Conservation (phyloP, 1,140 invertebrate genomes). For the Conus betulinus region DNA sequence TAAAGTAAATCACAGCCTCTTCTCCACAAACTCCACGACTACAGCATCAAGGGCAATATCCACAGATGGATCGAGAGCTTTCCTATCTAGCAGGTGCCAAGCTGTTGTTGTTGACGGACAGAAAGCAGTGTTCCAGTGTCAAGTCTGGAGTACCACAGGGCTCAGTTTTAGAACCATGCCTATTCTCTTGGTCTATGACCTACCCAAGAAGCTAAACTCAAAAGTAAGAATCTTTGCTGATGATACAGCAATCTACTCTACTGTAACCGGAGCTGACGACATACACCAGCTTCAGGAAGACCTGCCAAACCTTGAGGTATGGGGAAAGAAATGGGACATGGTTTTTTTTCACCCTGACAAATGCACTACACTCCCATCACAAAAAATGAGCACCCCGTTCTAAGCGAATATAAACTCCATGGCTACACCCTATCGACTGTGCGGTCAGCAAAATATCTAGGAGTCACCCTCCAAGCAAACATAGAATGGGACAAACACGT, state of each 20-base stretch:
- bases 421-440: neutral
- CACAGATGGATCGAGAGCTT: conserved; percentile 2
- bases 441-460: neutral
- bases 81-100: conserved; percentile 27
- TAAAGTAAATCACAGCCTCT: conserved; percentile 37
- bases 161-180: conserved; percentile 21
- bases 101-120: conserved; percentile 38
- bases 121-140: conserved; percentile 15
- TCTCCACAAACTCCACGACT: conserved; percentile 38
- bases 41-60: no score
- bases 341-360: no score
- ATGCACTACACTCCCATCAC: no score
- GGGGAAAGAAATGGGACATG: no score
- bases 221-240: neutral
- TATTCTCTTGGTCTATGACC: conserved; percentile 34
- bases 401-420: no score
- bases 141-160: no score
- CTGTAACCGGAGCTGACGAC: no score
- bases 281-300: no score
- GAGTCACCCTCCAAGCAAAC: no score
- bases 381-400: no score
- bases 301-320: no score
- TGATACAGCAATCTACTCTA: neutral
- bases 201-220: neutral
- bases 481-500: neutral